Evolutionary conservation across 2,888 invertebrate genomes (phyloP).

Genomic region (Agrochola lota): DNA sequence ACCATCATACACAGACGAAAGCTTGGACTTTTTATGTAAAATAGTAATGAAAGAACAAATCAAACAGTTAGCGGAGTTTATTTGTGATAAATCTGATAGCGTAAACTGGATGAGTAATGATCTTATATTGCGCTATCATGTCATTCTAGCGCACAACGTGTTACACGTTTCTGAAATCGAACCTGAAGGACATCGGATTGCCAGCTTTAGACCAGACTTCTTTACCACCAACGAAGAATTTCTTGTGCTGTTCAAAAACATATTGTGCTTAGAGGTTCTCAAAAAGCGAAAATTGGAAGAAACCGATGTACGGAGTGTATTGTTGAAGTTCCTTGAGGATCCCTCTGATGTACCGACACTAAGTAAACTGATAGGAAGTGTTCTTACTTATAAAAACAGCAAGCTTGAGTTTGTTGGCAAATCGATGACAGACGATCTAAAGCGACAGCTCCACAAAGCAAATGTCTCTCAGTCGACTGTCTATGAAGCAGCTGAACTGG

Average conservation of each 20-base stretch:
- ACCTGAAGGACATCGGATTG: slow-evolving; percentile 35
- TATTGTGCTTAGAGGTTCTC: slow-evolving; percentile 36
- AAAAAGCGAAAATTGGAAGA: slow-evolving; percentile 15
- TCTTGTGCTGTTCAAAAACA: slow-evolving; percentile 37
- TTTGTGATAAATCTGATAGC: slow-evolving; percentile 18
- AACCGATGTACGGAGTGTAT: not conserved
- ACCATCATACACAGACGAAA: slow-evolving; percentile 26
- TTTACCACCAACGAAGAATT: slow-evolving; percentile 42
- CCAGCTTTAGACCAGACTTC: slow-evolving; percentile 49
- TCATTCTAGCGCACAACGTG: slow-evolving; percentile 41
- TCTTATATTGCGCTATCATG: slow-evolving; percentile 50
- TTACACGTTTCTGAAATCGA: slow-evolving; percentile 47
- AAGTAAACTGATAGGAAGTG: slow-evolving; percentile 30
- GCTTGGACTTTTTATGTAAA: slow-evolving; percentile 41
- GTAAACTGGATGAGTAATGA: slow-evolving; percentile 50
- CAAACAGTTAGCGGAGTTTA: slow-evolving; percentile 32
- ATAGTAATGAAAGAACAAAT: slow-evolving; percentile 46
- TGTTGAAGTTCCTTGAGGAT: slow-evolving; percentile 14
- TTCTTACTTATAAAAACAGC: slow-evolving; percentile 22
- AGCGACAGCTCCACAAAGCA: slow-evolving; percentile 6
- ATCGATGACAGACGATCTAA: slow-evolving; percentile 1
- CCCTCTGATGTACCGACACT: slow-evolving; percentile 12
- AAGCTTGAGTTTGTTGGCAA: slow-evolving; percentile 47
- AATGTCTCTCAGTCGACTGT: slow-evolving; percentile 14
- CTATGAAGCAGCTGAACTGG: slow-evolving; percentile 42